phyloP scores from a whole-genome alignment of 2,888 invertebrate genomes.

The Meganola albula region DNA sequence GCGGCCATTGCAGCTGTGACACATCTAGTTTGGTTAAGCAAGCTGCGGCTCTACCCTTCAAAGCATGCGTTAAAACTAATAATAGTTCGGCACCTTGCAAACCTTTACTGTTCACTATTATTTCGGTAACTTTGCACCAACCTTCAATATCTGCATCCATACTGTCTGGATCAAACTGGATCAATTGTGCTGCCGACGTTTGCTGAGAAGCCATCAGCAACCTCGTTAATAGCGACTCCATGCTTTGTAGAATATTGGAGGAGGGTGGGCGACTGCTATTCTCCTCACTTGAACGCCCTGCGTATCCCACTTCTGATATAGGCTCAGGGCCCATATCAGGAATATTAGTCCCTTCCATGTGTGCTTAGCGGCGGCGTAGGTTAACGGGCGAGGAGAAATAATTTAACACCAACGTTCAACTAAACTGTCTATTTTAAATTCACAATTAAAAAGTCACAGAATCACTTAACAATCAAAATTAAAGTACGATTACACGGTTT shows the following conservation, averaged over 20 bases:
- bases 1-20: background rate
- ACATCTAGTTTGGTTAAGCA: background rate
- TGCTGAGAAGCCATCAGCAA: background rate
- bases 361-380: too few species aligned
- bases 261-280: background rate
- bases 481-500: too few species aligned
- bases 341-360: too few species aligned
- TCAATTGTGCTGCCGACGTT: background rate
- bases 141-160: slow-evolving; percentile 6
- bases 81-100: background rate
- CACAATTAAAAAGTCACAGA: too few species aligned
- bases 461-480: too few species aligned
- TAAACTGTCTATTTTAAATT: too few species aligned
- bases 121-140: slow-evolving; percentile 8
- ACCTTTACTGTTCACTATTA: background rate
- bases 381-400: too few species aligned
- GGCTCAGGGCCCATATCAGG: background rate
- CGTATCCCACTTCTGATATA: slow-evolving; percentile 1
- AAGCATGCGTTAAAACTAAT: background rate
- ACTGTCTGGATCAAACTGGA: slow-evolving; percentile 6
- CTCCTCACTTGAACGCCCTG: background rate
- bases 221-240: background rate
- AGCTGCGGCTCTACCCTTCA: background rate
- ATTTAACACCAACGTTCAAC: too few species aligned
- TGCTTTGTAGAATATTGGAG: background rate